Percentiles rank a stretch among this genome's conserved stretches.
These are phyloP conservation scores for Rotaria macrura DNA, from an alignment of 2,888 invertebrate genomes.

Conservation along the genomic window DNA sequence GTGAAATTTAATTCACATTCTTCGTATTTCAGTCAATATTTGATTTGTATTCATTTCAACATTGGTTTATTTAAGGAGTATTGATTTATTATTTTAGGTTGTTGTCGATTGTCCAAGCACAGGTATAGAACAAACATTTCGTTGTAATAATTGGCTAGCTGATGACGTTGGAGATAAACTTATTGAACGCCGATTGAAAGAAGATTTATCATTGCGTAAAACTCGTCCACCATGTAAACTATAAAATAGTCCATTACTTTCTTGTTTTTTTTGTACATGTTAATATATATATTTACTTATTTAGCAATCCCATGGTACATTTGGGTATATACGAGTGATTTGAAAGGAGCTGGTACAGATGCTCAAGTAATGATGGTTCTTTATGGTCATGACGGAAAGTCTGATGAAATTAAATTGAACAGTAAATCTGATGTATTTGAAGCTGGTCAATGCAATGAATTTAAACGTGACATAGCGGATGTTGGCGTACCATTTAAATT, in stretches of 20 bases:
- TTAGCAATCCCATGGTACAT: conserved; percentile 41
- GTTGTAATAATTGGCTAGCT: conserved; percentile 47
- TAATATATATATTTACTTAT: background rate
- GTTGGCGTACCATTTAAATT: conserved; percentile 48
- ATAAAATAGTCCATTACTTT: background rate
- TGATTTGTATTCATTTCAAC: background rate
- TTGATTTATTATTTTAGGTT: conserved; percentile 36
- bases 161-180: conserved; percentile 44
- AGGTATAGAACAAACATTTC: conserved; percentile 47
- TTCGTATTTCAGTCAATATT: background rate
- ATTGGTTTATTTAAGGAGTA: background rate
- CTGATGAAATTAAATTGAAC: conserved; percentile 44
- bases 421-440: conserved; percentile 48
- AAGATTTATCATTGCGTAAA: conserved; percentile 42
- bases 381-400: conserved; percentile 48
- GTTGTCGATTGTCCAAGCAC: conserved; percentile 46
- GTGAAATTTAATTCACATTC: background rate
- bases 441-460: conserved; percentile 43
- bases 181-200: conserved; percentile 45
- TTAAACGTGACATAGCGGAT: conserved; percentile 43
- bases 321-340: conserved; percentile 45
- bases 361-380: conserved; percentile 46
- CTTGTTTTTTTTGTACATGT: background rate
- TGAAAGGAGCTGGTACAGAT: conserved; percentile 46
- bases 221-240: conserved; percentile 42